phyloP scores from a whole-genome alignment of 2,113 vertebrate species.

The Motacilla tschutschensis region DNA sequence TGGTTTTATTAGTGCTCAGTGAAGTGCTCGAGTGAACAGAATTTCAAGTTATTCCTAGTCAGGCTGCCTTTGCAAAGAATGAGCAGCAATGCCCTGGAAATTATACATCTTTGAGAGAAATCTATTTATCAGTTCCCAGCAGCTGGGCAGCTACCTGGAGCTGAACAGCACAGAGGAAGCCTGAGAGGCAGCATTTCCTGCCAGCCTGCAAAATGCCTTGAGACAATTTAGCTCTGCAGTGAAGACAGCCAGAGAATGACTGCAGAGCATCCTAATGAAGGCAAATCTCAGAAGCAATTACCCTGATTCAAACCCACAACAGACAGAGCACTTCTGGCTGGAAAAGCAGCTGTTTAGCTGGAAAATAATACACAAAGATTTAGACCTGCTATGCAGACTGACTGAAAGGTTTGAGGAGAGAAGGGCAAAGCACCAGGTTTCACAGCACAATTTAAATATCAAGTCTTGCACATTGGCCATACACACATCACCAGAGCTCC shows the following conservation, averaged over 20 bases:
- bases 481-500: background rate
- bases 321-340: background rate
- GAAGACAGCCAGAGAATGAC: background rate
- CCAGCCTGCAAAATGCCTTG: background rate
- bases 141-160: background rate
- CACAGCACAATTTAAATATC: background rate
- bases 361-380: background rate
- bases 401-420: background rate
- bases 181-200: background rate
- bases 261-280: background rate
- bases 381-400: background rate
- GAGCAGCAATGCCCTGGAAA: background rate
- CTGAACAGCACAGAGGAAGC: background rate
- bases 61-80: background rate
- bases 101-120: background rate
- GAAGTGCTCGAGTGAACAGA: background rate
- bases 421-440: rapidly evolving
- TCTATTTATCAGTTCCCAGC: background rate
- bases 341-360: background rate
- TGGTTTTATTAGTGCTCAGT: background rate
- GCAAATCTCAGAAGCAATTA: background rate
- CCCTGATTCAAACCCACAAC: background rate
- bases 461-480: rapidly evolving
- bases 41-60: background rate
- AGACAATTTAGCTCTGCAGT: background rate